A percentile compares a stretch with the other conserved stretches of the same genome.
Conservation (phyloP, 2,797 vertebrate genomes). For the Acrocephalus scirpaceus region DNA sequence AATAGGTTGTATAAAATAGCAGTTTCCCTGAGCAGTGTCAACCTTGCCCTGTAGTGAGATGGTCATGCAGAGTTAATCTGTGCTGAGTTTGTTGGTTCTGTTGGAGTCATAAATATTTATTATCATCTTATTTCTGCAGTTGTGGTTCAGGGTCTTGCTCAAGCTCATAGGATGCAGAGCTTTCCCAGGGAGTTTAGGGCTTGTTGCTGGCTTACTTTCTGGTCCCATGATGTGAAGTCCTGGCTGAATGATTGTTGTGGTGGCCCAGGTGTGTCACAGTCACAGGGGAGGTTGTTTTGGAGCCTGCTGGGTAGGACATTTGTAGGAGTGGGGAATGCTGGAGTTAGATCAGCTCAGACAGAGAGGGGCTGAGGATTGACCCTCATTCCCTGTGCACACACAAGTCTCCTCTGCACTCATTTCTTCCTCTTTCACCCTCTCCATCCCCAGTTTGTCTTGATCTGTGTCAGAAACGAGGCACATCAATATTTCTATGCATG, state of each 20-base stretch:
- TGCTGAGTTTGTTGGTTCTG: background rate
- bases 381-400: background rate
- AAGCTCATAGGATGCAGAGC: background rate
- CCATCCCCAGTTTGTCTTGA: background rate
- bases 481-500: rapidly evolving
- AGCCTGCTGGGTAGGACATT: background rate
- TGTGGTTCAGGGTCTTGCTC: background rate
- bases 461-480: background rate
- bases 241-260: background rate
- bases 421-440: background rate
- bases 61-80: background rate
- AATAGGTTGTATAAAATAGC: background rate
- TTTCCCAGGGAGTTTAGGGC: background rate
- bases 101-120: background rate
- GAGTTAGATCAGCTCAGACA: background rate
- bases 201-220: background rate
- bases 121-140: background rate
- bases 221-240: background rate
- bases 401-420: background rate
- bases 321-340: background rate
- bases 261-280: background rate
- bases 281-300: background rate
- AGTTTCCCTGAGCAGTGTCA: background rate
- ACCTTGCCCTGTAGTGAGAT: background rate
- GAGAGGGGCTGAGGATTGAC: background rate